phyloP scores from a whole-genome alignment of 2,797 vertebrate species.

The Eulemur rubriventer region DNA sequence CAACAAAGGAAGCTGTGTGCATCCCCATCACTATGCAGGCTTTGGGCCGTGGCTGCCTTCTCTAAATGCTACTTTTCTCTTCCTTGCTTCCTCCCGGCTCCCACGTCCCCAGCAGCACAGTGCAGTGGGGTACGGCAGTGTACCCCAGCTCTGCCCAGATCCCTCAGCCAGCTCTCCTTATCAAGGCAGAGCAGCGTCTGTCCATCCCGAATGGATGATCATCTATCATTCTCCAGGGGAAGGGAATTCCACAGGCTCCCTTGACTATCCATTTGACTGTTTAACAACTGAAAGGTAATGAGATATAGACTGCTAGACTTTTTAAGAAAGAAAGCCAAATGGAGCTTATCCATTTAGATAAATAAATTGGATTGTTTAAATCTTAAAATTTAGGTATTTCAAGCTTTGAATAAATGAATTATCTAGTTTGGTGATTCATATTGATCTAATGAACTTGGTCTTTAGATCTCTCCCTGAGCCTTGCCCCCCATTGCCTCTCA shows the following conservation, averaged over 20 bases:
- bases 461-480: background rate
- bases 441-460: background rate
- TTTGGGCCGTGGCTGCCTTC: slow-evolving; percentile 36
- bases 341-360: background rate
- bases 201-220: background rate
- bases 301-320: background rate
- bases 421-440: background rate
- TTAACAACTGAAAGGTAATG: background rate
- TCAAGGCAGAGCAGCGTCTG: background rate
- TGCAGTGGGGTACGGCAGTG: rapidly evolving
- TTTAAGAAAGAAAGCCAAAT: background rate
- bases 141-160: no score
- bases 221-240: background rate
- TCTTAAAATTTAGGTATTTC: background rate
- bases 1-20: slow-evolving; percentile 62
- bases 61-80: background rate
- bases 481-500: background rate
- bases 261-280: background rate
- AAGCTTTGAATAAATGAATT: background rate
- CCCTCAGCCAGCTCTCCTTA: background rate
- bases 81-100: background rate
- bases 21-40: background rate
- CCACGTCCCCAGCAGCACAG: background rate
- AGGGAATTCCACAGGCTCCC: background rate
- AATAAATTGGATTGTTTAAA: background rate